Conservation (phyloP, 2,888 invertebrate genomes). For the Aspidapion aeneum region DNA sequence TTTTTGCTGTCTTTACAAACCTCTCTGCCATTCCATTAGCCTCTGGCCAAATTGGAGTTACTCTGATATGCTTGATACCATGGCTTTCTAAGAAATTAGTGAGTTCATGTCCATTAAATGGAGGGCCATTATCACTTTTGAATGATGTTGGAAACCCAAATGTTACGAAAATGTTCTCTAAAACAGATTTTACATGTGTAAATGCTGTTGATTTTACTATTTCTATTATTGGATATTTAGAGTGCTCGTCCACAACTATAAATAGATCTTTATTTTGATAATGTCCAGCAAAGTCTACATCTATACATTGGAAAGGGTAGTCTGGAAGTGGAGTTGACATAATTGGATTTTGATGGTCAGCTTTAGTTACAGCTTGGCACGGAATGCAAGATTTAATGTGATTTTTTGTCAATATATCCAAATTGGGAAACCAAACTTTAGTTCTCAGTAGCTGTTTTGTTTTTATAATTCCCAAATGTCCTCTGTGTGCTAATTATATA, state of each 20-base stretch:
- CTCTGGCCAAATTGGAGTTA: conserved; percentile 26
- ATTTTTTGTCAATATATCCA: no score
- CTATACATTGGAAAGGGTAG: conserved; percentile 6
- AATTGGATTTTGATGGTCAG: no score
- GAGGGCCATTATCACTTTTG: conserved; percentile 19
- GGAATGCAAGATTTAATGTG: no score
- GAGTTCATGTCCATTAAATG: conserved; percentile 20
- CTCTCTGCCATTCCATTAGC: conserved; percentile 24
- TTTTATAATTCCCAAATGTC: conserved; percentile 20
- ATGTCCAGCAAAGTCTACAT: conserved; percentile 18
- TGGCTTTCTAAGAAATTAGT: conserved; percentile 4
- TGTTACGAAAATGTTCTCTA: conserved; percentile 9
- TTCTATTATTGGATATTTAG: conserved; percentile 16
- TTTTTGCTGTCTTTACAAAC: conserved; percentile 20
- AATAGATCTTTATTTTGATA: conserved; percentile 19
- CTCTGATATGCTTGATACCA: conserved; percentile 19
- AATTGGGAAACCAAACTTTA: conserved; percentile 25
- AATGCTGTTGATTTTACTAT: conserved; percentile 15
- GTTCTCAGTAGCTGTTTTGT: conserved; percentile 20
- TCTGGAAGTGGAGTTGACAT: no score
- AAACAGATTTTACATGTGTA: conserved; percentile 7
- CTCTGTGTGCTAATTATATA: no score
- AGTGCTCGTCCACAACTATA: neutral
- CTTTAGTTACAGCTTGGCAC: no score
- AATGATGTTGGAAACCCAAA: conserved; percentile 13